Base-by-base conservation (phyloP, 2,888 invertebrate species). In the Halocaridina rubra region DNA sequence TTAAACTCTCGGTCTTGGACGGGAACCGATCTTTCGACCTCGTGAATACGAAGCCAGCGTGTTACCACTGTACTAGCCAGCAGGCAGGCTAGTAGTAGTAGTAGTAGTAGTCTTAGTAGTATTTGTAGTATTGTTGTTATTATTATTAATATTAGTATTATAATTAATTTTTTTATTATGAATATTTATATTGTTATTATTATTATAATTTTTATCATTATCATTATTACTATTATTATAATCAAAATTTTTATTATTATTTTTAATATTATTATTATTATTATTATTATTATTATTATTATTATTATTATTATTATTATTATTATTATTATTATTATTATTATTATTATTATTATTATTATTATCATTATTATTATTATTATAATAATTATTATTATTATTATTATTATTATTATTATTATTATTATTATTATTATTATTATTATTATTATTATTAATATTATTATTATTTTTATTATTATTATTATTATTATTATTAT, bases 401-500 rank as follows among this genome's bases (percentile, higher is more conserved):
- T 22, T 22, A 69, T 22, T 22, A 69, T 69, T 22, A 69, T 69
- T 22, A 69, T 69, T 22, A 69, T 22, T 22, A 69, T 69, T 22
- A 69, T 69, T 69, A 69, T 22, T 69, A 69, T 22, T 19, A 69
- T 22, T 69, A 69, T 22, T 69, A 69, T 22, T 69, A 69, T 22
- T 69, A 69, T 22, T 69, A 69, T 22, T 69, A 69, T 22, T 69
- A 69, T 22, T 69, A 69, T 22, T 69, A 22, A 22, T 69, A 69
- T 22, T 69, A 69, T 22, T 69, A 69, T 22, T 69, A 69, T n/a
- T 69, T 22, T 27, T 69, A 27, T 27, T 69, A 69, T 4, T 69
- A 69, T 4, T 69, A 10, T 22, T 69, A 10, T 22, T 69, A 10
- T 4, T 69, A 10, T 27, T n/a, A n/a, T n/a, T n/a, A n/a, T n/a